Evolutionary conservation across 2,113 vertebrate species (phyloP).

Genomic region (Protobothrops flavoviridis): DNA sequence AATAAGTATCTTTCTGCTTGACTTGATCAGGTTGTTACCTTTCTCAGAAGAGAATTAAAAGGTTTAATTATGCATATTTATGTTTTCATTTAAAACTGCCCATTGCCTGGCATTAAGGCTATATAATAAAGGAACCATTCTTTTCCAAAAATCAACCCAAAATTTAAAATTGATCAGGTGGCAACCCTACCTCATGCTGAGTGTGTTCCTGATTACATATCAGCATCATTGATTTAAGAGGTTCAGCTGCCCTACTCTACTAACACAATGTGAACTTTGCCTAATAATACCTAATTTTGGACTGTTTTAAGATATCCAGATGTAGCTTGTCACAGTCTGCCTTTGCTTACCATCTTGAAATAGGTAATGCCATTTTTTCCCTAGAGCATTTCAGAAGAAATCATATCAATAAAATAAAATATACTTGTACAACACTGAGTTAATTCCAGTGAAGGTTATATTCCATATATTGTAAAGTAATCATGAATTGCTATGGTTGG

Average conservation of each 20-base stretch:
- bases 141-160: slow-evolving; percentile 4
- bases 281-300: not conserved
- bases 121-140: not conserved
- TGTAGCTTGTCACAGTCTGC: not conserved
- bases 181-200: slow-evolving; percentile 9
- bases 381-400: not conserved
- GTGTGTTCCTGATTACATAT: not conserved
- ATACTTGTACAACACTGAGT: not conserved
- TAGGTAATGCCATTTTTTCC: not conserved
- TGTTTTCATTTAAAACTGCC: slow-evolving; percentile 13
- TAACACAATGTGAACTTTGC: not conserved
- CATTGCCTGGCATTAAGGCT: slow-evolving; percentile 6
- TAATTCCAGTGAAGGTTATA: not conserved
- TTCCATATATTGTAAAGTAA: not conserved
- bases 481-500: not conserved
- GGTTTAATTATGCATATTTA: slow-evolving; percentile 24
- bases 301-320: not conserved
- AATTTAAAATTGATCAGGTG: slow-evolving; percentile 11
- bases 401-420: not conserved
- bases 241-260: not conserved
- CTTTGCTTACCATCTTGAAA: not conserved
- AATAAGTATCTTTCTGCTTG: not conserved
- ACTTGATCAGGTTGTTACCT: slow-evolving; percentile 9
- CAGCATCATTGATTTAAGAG: not conserved
- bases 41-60: not conserved